Percentiles rank a stretch among this genome's conserved stretches.
These are phyloP conservation scores for Pelodiscus sinensis DNA, from an alignment of 2,113 vertebrate genomes.

Conservation along the genomic window DNA sequence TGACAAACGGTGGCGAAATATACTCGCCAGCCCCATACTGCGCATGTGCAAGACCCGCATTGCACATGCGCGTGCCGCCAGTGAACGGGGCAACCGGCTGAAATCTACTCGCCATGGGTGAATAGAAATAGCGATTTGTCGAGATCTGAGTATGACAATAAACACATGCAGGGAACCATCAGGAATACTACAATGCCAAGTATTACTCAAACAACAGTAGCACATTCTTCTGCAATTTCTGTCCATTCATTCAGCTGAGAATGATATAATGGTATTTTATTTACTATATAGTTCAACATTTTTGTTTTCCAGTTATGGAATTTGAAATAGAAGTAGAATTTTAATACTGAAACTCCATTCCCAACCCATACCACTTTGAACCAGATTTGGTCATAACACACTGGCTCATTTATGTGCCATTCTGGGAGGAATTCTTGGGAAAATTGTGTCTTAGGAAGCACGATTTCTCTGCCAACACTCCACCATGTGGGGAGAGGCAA, in stretches of 20 bases:
- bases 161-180: background rate
- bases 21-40: no score
- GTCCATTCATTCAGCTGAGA: background rate
- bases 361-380: background rate
- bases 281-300: background rate
- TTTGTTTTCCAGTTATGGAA: background rate
- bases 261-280: background rate
- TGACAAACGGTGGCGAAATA: no score
- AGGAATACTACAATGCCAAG: background rate
- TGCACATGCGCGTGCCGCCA: no score
- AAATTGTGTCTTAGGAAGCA: background rate
- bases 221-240: background rate
- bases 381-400: background rate
- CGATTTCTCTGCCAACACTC: background rate
- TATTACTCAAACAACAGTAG: background rate
- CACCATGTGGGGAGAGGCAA: background rate
- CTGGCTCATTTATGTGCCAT: background rate
- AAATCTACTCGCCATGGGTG: no score
- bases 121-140: no score
- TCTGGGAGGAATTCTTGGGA: background rate
- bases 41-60: no score
- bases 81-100: no score
- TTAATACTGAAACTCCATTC: background rate
- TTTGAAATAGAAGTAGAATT: background rate
- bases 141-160: background rate